phyloP scores from a whole-genome alignment of 2,888 invertebrate species.

The Carpatolechia fugitivella region DNA sequence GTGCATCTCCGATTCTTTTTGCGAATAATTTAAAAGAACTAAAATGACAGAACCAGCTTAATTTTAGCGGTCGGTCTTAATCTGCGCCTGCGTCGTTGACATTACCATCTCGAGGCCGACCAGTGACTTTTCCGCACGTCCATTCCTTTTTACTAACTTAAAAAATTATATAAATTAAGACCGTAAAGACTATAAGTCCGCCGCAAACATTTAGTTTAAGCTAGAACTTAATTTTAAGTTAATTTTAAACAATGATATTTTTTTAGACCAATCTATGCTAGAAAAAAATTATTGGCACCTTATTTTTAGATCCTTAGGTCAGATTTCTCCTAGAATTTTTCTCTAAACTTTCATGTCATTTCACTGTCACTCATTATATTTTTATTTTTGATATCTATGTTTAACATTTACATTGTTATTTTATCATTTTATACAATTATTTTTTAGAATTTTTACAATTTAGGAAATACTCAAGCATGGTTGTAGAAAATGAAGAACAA shows the following conservation, averaged over 20 bases:
- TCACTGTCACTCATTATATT: background rate
- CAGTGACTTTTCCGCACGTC: conserved; percentile 11
- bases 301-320: too few species aligned
- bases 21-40: too few species aligned
- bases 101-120: conserved; percentile 16
- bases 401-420: background rate
- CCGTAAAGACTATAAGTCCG: background rate
- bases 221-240: too few species aligned
- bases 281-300: background rate
- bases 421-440: background rate
- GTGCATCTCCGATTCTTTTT: too few species aligned
- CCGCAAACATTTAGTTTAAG: background rate
- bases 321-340: too few species aligned
- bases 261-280: too few species aligned
- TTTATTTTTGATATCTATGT: background rate
- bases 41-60: background rate
- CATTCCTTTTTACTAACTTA: background rate
- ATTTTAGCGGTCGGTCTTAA: conserved; percentile 8
- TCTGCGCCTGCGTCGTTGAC: conserved; percentile 11
- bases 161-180: background rate
- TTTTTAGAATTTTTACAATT: background rate
- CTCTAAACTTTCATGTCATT: too few species aligned
- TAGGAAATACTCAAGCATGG: background rate
- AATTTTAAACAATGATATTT: too few species aligned
- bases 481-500: background rate